Base-by-base conservation (phyloP, 2,113 vertebrate species). In the Pachypanchax playfairii region DNA sequence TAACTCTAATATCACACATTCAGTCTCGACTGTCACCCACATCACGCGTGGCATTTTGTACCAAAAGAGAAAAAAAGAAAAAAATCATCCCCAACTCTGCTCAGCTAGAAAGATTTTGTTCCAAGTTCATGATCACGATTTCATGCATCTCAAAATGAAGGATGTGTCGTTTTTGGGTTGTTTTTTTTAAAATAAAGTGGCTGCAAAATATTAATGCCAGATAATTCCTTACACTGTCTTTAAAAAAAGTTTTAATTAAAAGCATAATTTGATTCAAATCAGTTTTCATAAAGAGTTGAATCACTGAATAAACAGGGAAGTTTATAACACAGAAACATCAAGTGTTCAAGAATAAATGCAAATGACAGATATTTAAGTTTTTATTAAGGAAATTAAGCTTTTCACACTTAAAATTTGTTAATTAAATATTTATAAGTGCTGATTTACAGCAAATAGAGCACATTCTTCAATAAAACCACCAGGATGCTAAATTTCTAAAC, bases 1-100 rank as follows among this genome's bases (percentile, higher is more conserved):
- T 93, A 93, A 93, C 92, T 93, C 87, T 88, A 91, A 93, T 92
- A 92, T 91, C 90, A 88, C 91, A 91, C 91, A 87, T 92, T 92
- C 89, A 87, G 90, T 92, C 90, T 90, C 79, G 84, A 91, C 90
- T 92, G 91, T 93, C 91, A 93, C 80, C 85, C 84, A 70, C 86
- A 90, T 88, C 89, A 90, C 75, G 82, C 88, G 10, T 84, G 84
- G 86, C 84, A 76, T 86, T 91, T 85, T 88, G 82, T 82, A 86
- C 82, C 88, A 88, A 83, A 75, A 91, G 79, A 4, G n/a, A n/a
- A 29, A 29, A 29, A 29, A 5, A 29, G 4, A 29, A 5, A 29
- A 29, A 29, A 35, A 35, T 1, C 90, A 79, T 83, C 82, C 77
- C 76, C 85, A 56, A 82, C 70, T 80, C 80, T 72, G 66, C 87